Conservation (phyloP, 2,113 vertebrate genomes). For the Vulpes lagopus region DNA sequence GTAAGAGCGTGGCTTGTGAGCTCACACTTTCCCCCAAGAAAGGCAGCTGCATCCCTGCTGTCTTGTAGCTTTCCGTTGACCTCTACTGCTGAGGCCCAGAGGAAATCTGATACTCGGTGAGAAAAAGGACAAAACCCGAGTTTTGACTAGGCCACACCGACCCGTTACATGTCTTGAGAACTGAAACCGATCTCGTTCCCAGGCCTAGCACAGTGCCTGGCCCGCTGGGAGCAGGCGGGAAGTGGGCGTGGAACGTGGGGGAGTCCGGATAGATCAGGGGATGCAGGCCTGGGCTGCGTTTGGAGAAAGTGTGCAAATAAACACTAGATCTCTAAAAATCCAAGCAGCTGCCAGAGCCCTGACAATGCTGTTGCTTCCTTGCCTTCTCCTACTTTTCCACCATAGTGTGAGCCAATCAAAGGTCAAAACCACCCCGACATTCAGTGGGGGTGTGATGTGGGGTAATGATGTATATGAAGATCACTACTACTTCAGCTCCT, state of each 20-base stretch:
- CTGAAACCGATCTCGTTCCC: neutral
- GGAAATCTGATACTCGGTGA: neutral
- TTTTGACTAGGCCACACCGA: neutral
- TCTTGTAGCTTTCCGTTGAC: neutral
- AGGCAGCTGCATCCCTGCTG: neutral
- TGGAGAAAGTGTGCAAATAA: neutral
- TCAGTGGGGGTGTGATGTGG: too few species aligned
- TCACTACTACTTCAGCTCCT: neutral
- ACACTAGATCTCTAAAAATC: neutral
- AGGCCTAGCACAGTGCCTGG: neutral
- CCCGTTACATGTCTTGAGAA: neutral
- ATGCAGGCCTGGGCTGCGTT: neutral
- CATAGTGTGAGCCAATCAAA: accelerated
- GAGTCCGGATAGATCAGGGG: neutral
- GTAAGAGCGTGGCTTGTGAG: neutral
- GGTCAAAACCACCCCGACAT: neutral
- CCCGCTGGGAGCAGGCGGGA: neutral
- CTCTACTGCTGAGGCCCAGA: neutral
- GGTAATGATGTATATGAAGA: neutral
- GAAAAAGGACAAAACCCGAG: neutral
- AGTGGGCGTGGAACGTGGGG: neutral
- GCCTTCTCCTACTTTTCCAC: neutral
- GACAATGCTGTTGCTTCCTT: neutral
- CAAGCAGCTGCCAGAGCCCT: neutral
- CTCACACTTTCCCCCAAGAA: neutral